Percentiles rank a stretch among this genome's conserved stretches.
Conservation (phyloP, 35 echinoderm and acorn worm species). For the Patiria miniata region DNA sequence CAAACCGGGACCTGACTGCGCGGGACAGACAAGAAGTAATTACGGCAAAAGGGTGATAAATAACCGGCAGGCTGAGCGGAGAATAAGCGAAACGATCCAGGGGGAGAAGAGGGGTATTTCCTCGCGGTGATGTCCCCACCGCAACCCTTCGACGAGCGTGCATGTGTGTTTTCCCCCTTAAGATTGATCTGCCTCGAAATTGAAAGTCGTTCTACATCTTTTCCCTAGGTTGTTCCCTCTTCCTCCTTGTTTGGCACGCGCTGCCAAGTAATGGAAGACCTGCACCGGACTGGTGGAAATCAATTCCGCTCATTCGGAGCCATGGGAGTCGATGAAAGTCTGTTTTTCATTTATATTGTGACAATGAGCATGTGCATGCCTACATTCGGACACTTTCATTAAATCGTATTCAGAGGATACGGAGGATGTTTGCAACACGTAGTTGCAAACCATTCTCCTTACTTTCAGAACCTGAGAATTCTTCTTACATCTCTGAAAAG, state of each 20-base stretch:
- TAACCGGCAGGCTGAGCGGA: constrained; percentile 5
- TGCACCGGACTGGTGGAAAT: not conserved
- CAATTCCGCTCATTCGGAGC: no score
- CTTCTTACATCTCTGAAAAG: no score
- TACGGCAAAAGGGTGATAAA: constrained; percentile 1
- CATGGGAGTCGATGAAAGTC: no score
- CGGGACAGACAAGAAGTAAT: constrained; percentile 17
- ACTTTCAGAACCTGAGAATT: no score
- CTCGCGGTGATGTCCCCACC: not conserved
- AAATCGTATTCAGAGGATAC: no score
- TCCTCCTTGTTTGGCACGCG: not conserved
- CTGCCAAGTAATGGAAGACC: not conserved
- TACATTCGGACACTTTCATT: no score
- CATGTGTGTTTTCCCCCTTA: not conserved
- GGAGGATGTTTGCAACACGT: no score
- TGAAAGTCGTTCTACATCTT: not conserved
- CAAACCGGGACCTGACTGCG: not conserved
- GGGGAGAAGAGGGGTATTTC: constrained; percentile 17
- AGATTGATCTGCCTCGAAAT: constrained; percentile 25
- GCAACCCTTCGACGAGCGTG: constrained; percentile 5
- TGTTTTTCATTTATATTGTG: no score
- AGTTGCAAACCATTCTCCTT: no score
- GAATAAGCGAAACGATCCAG: constrained; percentile 29
- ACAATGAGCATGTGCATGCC: no score
- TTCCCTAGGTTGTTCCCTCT: not conserved